Conservation (phyloP, 1,140 invertebrate species). For the Mercenaria mercenaria region DNA sequence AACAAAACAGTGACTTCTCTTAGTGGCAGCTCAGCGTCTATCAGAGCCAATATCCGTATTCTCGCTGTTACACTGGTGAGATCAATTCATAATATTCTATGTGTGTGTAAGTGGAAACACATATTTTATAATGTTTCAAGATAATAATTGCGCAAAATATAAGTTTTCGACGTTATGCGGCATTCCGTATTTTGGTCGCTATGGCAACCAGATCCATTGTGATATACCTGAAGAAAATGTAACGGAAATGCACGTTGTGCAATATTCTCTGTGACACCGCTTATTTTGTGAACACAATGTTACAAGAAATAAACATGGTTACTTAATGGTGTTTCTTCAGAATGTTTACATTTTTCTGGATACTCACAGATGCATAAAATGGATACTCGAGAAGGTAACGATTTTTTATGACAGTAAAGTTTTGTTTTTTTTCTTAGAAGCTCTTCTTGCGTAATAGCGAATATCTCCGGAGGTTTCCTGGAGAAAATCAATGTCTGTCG, state of each 20-base stretch:
- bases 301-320: background rate
- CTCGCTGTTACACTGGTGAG: background rate
- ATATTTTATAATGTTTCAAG: constrained; percentile 11
- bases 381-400: constrained; percentile 19
- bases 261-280: background rate
- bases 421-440: background rate
- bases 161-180: background rate
- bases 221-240: constrained; percentile 9
- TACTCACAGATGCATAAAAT: background rate
- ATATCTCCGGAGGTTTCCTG: background rate
- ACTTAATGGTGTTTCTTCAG: background rate
- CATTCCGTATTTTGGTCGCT: background rate
- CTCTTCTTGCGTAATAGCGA: background rate
- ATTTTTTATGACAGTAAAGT: background rate
- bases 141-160: constrained; percentile 26
- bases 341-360: background rate
- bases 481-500: constrained; percentile 11
- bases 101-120: constrained; percentile 7
- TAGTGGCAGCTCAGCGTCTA: background rate
- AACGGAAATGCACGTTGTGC: constrained; percentile 20
- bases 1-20: background rate
- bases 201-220: constrained; percentile 21
- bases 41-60: background rate
- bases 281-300: background rate
- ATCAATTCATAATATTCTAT: constrained; percentile 19